Evolutionary conservation across 2,113 vertebrate species (phyloP).

Genomic region (Stigmatopora nigra): DNA sequence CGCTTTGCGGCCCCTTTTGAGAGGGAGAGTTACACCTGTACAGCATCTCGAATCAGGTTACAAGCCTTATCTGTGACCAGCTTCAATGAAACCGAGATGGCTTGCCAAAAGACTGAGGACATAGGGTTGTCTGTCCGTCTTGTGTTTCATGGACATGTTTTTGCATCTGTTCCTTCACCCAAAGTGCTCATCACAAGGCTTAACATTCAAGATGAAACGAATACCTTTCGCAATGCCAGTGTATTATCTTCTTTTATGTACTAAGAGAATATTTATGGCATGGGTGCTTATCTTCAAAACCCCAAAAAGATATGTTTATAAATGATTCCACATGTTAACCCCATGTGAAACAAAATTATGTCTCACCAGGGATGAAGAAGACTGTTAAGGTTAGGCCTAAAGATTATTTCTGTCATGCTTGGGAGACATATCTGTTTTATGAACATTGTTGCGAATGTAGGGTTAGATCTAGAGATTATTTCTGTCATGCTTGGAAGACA

Average conservation of each 20-base stretch:
- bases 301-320: slow-evolving; percentile 16
- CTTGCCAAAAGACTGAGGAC: slow-evolving; percentile 31
- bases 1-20: slow-evolving; percentile 20
- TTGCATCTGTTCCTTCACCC: slow-evolving; percentile 39
- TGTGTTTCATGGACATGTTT: slow-evolving; percentile 43
- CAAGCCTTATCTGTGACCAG: slow-evolving; percentile 31
- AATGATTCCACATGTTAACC: slow-evolving; percentile 22
- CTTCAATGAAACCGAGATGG: slow-evolving; percentile 37
- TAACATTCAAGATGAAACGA: slow-evolving; percentile 34
- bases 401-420: slow-evolving; percentile 12
- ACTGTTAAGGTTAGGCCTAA: background rate
- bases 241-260: slow-evolving; percentile 13
- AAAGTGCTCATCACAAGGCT: slow-evolving; percentile 11
- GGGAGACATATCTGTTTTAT: slow-evolving; percentile 19
- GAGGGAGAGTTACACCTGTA: slow-evolving; percentile 41
- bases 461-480: slow-evolving; percentile 9
- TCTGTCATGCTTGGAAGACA: slow-evolving; percentile 8
- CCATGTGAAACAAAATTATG: background rate
- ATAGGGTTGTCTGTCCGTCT: slow-evolving; percentile 47
- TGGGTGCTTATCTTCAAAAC: slow-evolving; percentile 10
- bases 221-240: slow-evolving; percentile 18
- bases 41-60: slow-evolving; percentile 50
- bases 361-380: slow-evolving; percentile 26
- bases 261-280: slow-evolving; percentile 20
- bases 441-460: too few species aligned